Evolutionary conservation across 2,797 vertebrate genomes (phyloP).

Genomic region (Pelobates cultripes): DNA sequence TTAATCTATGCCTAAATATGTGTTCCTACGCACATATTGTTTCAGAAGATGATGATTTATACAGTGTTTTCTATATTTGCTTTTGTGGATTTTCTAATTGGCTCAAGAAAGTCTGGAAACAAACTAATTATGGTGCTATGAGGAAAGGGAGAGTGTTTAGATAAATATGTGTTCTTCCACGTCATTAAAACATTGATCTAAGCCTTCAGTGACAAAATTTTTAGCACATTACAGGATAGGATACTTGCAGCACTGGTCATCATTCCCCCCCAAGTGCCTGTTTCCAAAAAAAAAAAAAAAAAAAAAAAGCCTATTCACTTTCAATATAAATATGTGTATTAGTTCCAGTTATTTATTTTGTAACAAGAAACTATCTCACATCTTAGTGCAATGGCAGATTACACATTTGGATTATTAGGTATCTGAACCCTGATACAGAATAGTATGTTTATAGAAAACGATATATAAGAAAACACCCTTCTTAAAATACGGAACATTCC

Average conservation of each 20-base stretch:
- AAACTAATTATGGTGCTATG: constrained; percentile 33
- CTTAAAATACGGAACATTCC: constrained; percentile 22
- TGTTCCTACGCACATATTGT: neutral
- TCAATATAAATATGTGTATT: neutral
- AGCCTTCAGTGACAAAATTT: constrained; percentile 8
- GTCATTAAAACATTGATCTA: constrained; percentile 23
- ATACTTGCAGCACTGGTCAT: too few relatives aligned
- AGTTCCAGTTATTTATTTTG: neutral
- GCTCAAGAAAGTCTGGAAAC: constrained; percentile 34
- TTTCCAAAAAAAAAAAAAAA: too few relatives aligned
- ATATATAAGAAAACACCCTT: neutral
- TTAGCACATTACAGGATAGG: neutral
- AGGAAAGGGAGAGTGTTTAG: constrained; percentile 15
- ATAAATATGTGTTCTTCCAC: constrained; percentile 28
- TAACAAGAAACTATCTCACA: neutral
- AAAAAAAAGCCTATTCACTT: neutral
- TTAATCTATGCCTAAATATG: constrained; percentile 21
- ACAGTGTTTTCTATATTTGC: constrained; percentile 26
- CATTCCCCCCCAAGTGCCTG: too few relatives aligned
- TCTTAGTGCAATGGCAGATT: neutral
- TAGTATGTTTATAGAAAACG: constrained; percentile 27
- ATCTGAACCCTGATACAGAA: neutral
- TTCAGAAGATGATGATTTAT: constrained; percentile 43
- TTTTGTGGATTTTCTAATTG: constrained; percentile 30
- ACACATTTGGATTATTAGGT: constrained; percentile 12